Conservation (phyloP, 2,113 vertebrate species). For the Kobus ellipsiprymnus region DNA sequence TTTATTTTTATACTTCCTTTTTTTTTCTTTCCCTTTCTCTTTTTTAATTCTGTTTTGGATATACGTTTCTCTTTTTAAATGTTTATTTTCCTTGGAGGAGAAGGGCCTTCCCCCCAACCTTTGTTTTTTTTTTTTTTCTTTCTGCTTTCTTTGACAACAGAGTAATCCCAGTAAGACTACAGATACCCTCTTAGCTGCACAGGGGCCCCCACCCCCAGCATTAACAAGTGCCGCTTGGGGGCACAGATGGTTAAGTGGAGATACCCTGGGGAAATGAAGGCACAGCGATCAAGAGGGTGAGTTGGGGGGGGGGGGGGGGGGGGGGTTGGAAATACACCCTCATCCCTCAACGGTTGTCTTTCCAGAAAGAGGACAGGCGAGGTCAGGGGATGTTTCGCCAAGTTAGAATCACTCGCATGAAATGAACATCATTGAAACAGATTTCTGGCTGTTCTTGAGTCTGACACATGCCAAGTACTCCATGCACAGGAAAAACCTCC, state of each 20-base stretch:
- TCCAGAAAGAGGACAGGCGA: not conserved
- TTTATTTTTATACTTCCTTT: constrained; percentile 69
- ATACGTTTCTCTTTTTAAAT: not conserved
- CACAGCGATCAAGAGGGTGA: not conserved
- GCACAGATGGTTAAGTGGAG: not conserved
- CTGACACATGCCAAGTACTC: not conserved
- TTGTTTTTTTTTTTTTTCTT: not conserved
- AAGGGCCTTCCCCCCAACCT: not conserved
- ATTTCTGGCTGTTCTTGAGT: not conserved
- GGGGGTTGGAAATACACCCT: not conserved
- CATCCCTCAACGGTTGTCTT: not conserved
- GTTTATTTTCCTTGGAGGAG: not conserved
- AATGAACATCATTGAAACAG: not conserved
- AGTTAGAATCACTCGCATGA: not conserved
- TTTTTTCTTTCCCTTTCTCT: not conserved
- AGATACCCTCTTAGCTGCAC: not conserved
- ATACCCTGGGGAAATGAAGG: not conserved
- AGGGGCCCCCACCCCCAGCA: not conserved
- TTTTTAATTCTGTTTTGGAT: not conserved
- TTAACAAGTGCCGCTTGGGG: not conserved
- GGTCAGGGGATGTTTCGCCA: constrained; percentile 28
- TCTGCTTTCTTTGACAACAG: not conserved
- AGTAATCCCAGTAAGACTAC: not conserved
- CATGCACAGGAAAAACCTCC: not conserved
- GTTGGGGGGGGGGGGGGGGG: not conserved